These are phyloP conservation scores for Hypocryptadius cinnamomeus DNA, from an alignment of 2,113 vertebrate genomes.

Conservation along the genomic window DNA sequence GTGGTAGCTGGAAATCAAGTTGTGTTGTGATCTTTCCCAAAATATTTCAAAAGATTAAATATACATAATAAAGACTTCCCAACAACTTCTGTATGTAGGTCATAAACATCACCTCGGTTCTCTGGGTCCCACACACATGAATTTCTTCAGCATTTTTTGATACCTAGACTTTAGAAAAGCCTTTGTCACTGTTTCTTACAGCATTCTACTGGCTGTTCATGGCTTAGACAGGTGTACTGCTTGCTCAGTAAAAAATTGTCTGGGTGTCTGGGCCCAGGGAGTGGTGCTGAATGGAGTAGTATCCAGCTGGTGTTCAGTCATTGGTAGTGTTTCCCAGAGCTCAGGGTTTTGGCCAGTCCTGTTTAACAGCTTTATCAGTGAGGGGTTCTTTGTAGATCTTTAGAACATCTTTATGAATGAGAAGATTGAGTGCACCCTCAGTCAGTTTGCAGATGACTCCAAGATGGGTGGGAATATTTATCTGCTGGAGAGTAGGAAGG, in stretches of 20 bases:
- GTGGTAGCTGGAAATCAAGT: background rate
- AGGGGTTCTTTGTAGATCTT: background rate
- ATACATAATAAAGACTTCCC: background rate
- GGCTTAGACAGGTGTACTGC: no score
- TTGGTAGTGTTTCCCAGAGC: background rate
- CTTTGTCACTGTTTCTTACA: background rate
- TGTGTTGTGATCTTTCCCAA: background rate
- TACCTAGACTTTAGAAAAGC: background rate
- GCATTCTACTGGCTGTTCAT: background rate
- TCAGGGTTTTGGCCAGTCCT: background rate
- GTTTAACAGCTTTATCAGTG: background rate
- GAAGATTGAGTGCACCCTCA: background rate
- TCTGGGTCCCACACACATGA: background rate
- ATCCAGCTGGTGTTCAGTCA: no score
- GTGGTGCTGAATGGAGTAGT: background rate
- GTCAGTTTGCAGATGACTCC: background rate
- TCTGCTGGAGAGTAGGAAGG: background rate
- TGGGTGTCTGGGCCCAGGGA: background rate
- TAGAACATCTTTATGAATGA: background rate
- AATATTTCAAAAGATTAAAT: background rate
- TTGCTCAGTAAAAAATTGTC: background rate
- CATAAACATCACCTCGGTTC: background rate
- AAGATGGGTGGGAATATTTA: background rate
- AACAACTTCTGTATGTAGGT: background rate
- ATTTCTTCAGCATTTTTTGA: background rate